Conservation (phyloP, 2,888 invertebrate genomes). For the Eudasyphora cyanicolor region DNA sequence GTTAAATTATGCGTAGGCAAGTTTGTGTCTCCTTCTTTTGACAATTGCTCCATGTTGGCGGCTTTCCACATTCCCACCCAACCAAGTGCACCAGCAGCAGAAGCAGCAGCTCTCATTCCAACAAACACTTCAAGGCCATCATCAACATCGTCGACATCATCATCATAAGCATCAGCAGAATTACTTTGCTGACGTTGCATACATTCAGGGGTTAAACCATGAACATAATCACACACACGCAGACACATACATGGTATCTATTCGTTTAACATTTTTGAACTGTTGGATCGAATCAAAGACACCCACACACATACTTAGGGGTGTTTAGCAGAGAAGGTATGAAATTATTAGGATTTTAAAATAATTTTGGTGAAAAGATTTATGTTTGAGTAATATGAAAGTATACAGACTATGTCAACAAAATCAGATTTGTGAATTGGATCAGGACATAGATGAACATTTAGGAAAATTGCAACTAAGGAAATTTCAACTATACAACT, state of each 20-base stretch:
- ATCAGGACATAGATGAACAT: no score
- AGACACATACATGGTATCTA: background rate
- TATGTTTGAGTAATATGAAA: background rate
- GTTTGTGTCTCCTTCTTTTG: conserved; percentile 19
- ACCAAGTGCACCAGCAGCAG: background rate
- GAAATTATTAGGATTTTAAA: background rate
- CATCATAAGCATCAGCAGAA: conserved; percentile 6
- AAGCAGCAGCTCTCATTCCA: background rate
- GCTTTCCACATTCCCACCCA: background rate
- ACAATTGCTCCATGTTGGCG: background rate
- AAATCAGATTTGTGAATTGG: no score
- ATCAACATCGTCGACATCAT: background rate
- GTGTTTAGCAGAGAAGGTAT: background rate
- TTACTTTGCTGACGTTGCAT: conserved; percentile 12
- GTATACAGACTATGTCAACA: no score
- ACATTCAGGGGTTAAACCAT: conserved; percentile 4
- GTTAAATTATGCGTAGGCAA: conserved; percentile 53
- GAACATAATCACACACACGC: no score
- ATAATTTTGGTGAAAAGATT: background rate
- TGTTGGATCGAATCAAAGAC: background rate
- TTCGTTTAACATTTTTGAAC: background rate
- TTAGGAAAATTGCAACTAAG: no score
- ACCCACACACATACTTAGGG: background rate
- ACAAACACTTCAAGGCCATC: conserved; percentile 29
- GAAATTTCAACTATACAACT: no score